Conservation (phyloP, 2,797 vertebrate species). For the Alca torda region DNA sequence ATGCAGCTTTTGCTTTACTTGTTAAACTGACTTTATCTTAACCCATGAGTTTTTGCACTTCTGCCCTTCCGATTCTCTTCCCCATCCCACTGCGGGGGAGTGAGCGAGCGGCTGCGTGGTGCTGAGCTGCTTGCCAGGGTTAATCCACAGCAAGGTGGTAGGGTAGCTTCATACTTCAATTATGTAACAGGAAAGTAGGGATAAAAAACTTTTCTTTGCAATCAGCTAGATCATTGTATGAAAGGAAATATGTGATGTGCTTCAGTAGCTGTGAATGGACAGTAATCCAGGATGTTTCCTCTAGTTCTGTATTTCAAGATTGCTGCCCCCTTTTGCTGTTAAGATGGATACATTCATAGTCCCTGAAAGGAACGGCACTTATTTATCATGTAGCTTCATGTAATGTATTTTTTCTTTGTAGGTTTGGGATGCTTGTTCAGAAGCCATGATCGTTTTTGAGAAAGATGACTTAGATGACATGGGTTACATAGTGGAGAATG, state of each 20-base stretch:
- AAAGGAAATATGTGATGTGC: not conserved
- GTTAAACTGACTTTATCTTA: not conserved
- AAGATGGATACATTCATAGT: not conserved
- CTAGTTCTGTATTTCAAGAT: not conserved
- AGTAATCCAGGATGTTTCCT: not conserved
- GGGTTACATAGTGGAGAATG: slow-evolving; percentile 96
- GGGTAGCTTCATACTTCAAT: not conserved
- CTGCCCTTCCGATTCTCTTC: not conserved
- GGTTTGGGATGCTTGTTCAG: slow-evolving; percentile 99
- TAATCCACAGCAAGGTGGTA: not conserved
- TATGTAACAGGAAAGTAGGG: not conserved
- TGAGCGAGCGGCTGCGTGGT: rapidly evolving
- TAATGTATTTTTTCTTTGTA: slow-evolving; percentile 70
- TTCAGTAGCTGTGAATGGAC: not conserved
- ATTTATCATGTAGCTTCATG: not conserved
- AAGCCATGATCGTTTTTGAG: slow-evolving; percentile 96
- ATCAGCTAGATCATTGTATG: not conserved
- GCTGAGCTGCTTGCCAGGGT: not conserved
- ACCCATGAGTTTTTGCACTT: not conserved
- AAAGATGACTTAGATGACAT: slow-evolving; percentile 93
- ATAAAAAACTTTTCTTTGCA: not conserved
- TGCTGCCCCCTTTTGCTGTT: not conserved
- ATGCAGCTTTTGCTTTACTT: not conserved
- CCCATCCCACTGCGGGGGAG: not conserved
- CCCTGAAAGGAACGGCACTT: not conserved